A percentile compares a stretch with the other conserved stretches of the same genome.
phyloP scores from a whole-genome alignment of 1,140 invertebrate genomes.

The Dendroctonus valens region DNA sequence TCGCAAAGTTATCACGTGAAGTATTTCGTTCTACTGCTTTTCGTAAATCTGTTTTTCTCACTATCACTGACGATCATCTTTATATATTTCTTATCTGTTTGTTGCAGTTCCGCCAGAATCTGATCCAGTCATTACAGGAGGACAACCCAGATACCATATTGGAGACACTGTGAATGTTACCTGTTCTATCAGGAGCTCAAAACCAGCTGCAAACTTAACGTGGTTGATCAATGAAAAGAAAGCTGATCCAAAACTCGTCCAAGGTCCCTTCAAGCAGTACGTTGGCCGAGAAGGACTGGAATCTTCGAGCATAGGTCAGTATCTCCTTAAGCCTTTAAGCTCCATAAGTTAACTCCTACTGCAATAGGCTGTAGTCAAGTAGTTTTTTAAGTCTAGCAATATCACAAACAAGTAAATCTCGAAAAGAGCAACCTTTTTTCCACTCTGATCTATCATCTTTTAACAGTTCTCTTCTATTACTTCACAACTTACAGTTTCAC shows the following conservation, averaged over 20 bases:
- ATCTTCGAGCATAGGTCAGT: constrained; percentile 57
- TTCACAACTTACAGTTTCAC: too few relatives aligned
- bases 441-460: too few relatives aligned
- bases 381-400: too few relatives aligned
- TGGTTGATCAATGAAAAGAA: constrained; percentile 88
- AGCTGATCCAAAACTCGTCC: constrained; percentile 55
- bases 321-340: not conserved
- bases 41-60: too few relatives aligned
- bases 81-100: not conserved
- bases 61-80: too few relatives aligned
- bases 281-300: constrained; percentile 64
- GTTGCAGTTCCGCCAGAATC: constrained; percentile 73
- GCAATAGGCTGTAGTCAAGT: too few relatives aligned
- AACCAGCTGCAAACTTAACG: constrained; percentile 76
- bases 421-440: too few relatives aligned
- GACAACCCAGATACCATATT: constrained; percentile 73
- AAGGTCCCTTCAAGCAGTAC: constrained; percentile 50
- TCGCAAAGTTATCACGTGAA: too few relatives aligned
- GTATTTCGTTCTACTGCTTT: too few relatives aligned
- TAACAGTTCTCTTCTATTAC: too few relatives aligned
- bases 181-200: constrained; percentile 78
- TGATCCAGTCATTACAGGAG: constrained; percentile 80
- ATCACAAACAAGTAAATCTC: too few relatives aligned
- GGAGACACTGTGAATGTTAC: constrained; percentile 79
- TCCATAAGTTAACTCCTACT: too few relatives aligned